These are phyloP conservation scores for Oreotragus oreotragus DNA, from an alignment of 2,113 vertebrate species.

Conservation along the genomic window DNA sequence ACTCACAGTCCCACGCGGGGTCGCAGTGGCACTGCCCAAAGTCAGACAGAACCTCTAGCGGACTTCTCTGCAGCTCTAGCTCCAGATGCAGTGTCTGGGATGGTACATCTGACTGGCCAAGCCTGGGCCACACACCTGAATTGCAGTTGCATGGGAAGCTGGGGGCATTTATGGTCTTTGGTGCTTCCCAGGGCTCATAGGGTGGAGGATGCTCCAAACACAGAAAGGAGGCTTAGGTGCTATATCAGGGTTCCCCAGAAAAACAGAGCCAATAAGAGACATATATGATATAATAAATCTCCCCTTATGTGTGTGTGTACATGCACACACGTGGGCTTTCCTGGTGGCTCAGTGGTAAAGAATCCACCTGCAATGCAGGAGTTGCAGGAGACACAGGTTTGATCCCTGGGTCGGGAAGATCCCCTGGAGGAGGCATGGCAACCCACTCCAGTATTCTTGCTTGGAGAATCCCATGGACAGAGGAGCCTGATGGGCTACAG, in stretches of 20 bases:
- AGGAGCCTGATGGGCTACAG: neutral
- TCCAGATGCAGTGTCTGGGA: neutral
- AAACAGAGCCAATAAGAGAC: neutral
- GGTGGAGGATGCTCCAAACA: neutral
- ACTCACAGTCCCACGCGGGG: fast-evolving
- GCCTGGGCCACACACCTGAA: neutral
- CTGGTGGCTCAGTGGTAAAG: neutral
- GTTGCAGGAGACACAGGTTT: neutral
- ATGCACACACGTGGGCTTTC: neutral
- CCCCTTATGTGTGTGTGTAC: neutral
- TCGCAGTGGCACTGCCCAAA: neutral
- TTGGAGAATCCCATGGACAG: neutral
- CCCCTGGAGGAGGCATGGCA: neutral
- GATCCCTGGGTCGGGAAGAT: neutral
- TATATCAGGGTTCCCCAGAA: neutral
- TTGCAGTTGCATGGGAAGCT: neutral
- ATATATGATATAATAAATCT: neutral
- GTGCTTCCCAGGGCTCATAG: neutral
- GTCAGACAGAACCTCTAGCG: neutral
- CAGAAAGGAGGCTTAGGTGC: neutral
- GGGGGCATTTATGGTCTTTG: neutral
- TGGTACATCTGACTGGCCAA: neutral
- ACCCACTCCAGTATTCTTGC: neutral
- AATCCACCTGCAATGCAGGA: neutral
- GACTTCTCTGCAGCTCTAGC: neutral